Percentiles rank a stretch among this genome's conserved stretches.
phyloP scores from a whole-genome alignment of 1,140 invertebrate genomes.

The Caenorhabditis latens region DNA sequence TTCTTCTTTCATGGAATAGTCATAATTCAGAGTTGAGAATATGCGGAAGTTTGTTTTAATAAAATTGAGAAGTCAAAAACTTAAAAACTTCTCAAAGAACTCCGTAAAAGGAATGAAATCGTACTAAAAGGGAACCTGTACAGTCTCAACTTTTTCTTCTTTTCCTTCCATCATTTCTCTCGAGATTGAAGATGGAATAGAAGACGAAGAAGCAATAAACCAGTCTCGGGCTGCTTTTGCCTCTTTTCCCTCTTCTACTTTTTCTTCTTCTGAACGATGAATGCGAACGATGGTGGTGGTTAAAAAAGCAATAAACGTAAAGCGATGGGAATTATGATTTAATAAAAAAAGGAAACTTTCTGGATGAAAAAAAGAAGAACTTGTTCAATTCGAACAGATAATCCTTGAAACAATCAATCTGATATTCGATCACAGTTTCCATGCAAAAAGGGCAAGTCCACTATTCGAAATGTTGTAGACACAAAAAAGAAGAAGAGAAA shows the following conservation, averaged over 20 bases:
- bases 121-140: conserved; percentile 9
- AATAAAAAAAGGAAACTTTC: background rate
- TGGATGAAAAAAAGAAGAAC: background rate
- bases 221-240: conserved; percentile 30
- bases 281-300: background rate
- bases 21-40: too few relatives aligned
- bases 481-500: background rate
- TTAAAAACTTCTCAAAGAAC: too few relatives aligned
- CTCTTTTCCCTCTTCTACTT: conserved; percentile 12
- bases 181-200: conserved; percentile 8
- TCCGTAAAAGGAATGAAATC: background rate
- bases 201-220: conserved; percentile 50
- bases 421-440: background rate
- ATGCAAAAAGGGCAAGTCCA: conserved; percentile 27
- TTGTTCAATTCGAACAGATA: background rate
- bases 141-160: background rate
- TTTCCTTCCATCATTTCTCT: background rate
- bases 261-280: conserved; percentile 29
- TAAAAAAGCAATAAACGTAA: conserved; percentile 52
- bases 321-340: conserved; percentile 40
- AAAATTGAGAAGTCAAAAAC: too few relatives aligned
- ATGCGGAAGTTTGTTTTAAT: too few relatives aligned
- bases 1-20: too few relatives aligned
- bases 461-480: background rate
- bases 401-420: conserved; percentile 7